Evolutionary conservation across 2,888 invertebrate species (phyloP), one percentile per base, ranked within the genome.

Genomic region (Stenichneumon culpator): DNA sequence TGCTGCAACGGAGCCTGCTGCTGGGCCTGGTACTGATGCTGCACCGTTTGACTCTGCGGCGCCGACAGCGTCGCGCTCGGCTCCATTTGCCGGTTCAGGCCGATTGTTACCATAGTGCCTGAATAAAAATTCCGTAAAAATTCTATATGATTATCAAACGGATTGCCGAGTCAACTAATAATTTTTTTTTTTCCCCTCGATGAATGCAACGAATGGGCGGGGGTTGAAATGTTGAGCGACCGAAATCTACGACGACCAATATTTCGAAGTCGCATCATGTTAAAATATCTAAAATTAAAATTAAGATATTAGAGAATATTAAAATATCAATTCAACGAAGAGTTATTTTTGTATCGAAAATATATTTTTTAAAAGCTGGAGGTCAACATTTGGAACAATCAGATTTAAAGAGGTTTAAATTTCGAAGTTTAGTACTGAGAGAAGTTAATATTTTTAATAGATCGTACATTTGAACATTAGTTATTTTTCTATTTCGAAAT

Each of bases 91-190:
- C 93, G 92, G 83, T 93, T 93, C 72, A 93, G 86, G 80, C 92
- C 92, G 87, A 94, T 92, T 69, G 91, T 92, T 54, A 93, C 93
- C 90, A 94, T 90, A 0, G 91, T 92, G 77, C 93, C 94, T 94
- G 69, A 60, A 73, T 67, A 11, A 68, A 54, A 22, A 54, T 54
- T 22, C 6, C 54, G 19, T 54, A 54, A 19, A 54, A 9, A 9
- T 1, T 3, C 11, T 6, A 19, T 47, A 0, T 47, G 14, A 47
- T 14, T 47, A 47, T 47, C 44, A 16, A 3, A 3, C 14, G 3
- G 1, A 16, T 47, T 16, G 44, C 44, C 16, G 5, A 16, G 44
- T 16, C 44, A 16, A 47, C 16, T 47, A 16, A 47, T 11, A 16
- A 0, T 44, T 36, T 0, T 39, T 39, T 47, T 47, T 47, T 39